A percentile compares a stretch with the other conserved stretches of the same genome.
These are phyloP conservation scores for Etheostoma perlongum DNA, from an alignment of 2,797 vertebrate genomes.

Conservation along the genomic window DNA sequence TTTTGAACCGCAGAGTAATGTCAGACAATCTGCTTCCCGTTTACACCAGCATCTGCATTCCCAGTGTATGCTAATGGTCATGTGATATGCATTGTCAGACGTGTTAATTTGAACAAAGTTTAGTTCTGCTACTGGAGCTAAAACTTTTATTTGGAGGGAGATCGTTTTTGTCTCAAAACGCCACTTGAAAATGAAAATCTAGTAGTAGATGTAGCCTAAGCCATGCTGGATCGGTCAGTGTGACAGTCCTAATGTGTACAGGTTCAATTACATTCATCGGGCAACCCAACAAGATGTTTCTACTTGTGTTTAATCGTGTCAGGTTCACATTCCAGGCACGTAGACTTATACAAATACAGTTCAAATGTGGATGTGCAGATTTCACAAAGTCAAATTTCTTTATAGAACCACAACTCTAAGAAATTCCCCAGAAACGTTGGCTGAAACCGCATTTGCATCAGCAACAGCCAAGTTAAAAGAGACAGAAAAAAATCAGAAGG, in stretches of 20 bases:
- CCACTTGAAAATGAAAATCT: no score
- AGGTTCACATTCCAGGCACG: rapidly evolving
- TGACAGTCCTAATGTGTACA: not conserved
- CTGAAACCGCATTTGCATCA: not conserved
- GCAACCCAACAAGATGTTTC: not conserved
- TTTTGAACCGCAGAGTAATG: no score
- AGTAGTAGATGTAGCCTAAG: no score
- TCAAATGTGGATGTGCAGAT: not conserved
- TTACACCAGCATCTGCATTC: no score
- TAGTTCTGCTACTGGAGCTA: no score
- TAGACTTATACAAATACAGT: not conserved
- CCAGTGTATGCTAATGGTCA: no score
- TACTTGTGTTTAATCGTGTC: no score
- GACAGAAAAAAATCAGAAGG: slow-evolving; percentile 10
- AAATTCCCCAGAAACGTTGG: not conserved
- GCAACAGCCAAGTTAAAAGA: slow-evolving; percentile 13
- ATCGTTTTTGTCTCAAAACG: no score
- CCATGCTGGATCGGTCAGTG: not conserved
- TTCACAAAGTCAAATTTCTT: not conserved
- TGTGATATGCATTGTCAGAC: no score
- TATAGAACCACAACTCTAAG: not conserved
- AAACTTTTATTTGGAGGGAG: no score
- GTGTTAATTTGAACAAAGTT: no score
- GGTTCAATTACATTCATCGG: not conserved
- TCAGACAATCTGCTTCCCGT: no score